Percentiles rank a stretch among this genome's conserved stretches.
Conservation (phyloP, 2,797 vertebrate genomes). For the Neosilurus mollespiculum region DNA sequence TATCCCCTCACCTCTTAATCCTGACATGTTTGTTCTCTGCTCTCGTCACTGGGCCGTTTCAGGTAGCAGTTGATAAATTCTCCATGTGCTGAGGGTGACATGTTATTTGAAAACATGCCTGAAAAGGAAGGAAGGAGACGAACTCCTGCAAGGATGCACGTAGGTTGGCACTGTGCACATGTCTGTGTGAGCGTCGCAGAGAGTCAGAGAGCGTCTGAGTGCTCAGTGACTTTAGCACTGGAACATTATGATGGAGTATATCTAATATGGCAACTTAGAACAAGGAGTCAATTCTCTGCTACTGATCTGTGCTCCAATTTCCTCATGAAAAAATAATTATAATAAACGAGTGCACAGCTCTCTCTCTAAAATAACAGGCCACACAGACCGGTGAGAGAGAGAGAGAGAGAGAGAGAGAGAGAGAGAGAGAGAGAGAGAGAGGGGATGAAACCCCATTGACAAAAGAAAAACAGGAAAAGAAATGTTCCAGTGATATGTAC, state of each 20-base stretch:
- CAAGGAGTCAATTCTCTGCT: conserved; percentile 3
- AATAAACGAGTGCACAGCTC: not conserved
- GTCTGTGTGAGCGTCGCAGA: conserved; percentile 9
- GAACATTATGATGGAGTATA: not conserved
- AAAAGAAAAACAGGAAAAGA: conserved; percentile 47
- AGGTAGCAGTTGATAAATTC: conserved; percentile 33
- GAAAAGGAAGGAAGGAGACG: conserved; percentile 49
- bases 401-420: not conserved
- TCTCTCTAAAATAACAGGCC: not conserved
- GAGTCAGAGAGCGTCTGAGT: not conserved
- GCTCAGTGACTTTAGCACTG: not conserved
- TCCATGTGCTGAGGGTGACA: conserved; percentile 26
- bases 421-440: not conserved
- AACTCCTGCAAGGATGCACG: conserved; percentile 30
- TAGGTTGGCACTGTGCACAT: conserved; percentile 17
- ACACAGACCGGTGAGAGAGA: not conserved
- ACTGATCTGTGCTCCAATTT: not conserved
- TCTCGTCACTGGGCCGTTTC: not conserved
- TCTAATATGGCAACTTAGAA: not conserved
- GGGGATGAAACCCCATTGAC: conserved; percentile 8
- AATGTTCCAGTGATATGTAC: conserved; percentile 33
- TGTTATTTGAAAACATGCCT: conserved; percentile 44
- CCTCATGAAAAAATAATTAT: not conserved
- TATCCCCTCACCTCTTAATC: not conserved
- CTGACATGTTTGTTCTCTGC: conserved; percentile 18